phyloP scores from a whole-genome alignment of 2,888 invertebrate species.

The Odontocerum albicorne region DNA sequence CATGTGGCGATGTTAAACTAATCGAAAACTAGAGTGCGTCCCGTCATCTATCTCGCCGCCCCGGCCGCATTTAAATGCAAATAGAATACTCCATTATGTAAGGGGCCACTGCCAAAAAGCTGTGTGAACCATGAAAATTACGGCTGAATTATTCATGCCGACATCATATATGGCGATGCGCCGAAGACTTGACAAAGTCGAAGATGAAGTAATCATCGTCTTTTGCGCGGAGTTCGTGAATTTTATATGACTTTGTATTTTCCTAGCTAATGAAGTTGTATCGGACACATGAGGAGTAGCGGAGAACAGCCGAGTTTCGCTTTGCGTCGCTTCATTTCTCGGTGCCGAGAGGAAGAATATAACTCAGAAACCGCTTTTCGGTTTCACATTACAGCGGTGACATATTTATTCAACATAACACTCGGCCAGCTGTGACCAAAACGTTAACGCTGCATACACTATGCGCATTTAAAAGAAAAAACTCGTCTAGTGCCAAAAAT shows the following conservation, averaged over 20 bases:
- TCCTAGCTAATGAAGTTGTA: not conserved
- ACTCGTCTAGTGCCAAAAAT: no score
- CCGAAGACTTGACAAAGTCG: constrained; percentile 3
- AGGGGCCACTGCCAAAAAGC: constrained; percentile 13
- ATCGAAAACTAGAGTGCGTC: constrained; percentile 36
- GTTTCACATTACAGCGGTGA: no score
- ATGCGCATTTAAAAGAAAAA: no score
- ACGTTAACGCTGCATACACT: no score
- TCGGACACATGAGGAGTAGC: no score
- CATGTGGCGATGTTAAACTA: constrained; percentile 31
- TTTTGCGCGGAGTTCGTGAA: not conserved
- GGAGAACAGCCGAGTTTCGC: no score
- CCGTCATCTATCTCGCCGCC: constrained; percentile 16
- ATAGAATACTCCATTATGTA: constrained; percentile 29
- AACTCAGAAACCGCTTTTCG: no score
- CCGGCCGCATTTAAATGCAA: constrained; percentile 28
- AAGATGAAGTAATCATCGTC: not conserved
- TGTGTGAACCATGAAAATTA: constrained; percentile 12
- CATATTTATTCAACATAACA: no score
- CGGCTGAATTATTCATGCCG: constrained; percentile 8
- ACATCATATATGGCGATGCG: constrained; percentile 5
- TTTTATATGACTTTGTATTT: not conserved
- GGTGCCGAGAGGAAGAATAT: no score
- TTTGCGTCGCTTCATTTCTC: no score
- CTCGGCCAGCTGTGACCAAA: no score